These are phyloP conservation scores for Physeter macrocephalus DNA, from an alignment of 2,113 vertebrate genomes.

Conservation along the genomic window DNA sequence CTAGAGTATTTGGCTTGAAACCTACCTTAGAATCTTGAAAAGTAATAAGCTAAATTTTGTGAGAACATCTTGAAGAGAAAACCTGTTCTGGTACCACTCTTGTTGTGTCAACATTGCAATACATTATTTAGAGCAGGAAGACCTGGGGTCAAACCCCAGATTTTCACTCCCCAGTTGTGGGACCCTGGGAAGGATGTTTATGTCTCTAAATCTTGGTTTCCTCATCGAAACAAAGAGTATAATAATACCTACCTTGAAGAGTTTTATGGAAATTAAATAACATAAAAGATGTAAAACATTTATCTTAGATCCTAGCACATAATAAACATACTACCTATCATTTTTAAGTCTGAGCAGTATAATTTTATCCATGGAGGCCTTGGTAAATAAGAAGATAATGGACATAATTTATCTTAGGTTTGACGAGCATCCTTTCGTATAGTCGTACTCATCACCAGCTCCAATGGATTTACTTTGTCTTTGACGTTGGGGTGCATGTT, in stretches of 20 bases:
- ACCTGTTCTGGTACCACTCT: neutral
- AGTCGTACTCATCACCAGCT: neutral
- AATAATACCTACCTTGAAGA: neutral
- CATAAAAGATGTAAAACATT: neutral
- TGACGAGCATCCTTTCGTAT: neutral
- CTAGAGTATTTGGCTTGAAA: neutral
- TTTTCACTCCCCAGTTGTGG: neutral
- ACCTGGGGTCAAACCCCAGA: neutral
- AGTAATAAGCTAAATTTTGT: neutral
- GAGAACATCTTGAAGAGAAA: neutral
- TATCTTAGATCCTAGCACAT: neutral
- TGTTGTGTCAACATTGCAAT: neutral
- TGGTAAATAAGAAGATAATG: neutral
- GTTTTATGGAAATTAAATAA: neutral
- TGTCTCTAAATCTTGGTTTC: neutral
- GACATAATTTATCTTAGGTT: neutral
- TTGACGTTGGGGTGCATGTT: neutral
- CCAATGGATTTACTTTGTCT: neutral
- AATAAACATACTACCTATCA: neutral
- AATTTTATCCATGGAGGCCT: neutral
- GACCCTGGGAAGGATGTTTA: neutral
- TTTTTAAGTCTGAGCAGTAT: neutral
- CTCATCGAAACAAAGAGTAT: neutral
- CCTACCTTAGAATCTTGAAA: neutral
- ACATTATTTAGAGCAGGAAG: neutral